Evolutionary conservation across 2,888 invertebrate genomes (phyloP), one percentile per base, ranked within the genome.

Genomic region (Shargacucullia verbasci): DNA sequence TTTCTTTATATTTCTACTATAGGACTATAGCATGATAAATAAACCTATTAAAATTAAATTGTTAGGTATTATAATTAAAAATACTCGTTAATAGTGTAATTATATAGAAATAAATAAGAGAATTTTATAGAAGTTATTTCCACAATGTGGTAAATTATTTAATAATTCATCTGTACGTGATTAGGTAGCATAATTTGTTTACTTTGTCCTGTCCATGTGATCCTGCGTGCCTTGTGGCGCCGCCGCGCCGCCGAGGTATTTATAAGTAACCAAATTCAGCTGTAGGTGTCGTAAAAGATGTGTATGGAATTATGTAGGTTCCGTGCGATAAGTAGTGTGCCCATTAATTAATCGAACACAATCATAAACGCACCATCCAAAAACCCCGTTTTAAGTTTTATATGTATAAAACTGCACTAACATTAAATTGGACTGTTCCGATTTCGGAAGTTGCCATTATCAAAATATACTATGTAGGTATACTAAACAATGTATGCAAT

Each of bases 11-110:
- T 4, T 20, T 20, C 20, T 20, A 20, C 20, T 20, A 20, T 20
- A 20, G 20, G 20, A n/a, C n/a, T n/a, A n/a, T 20, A 29, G 6
- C 7, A 39, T 33, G 41, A 14, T 31, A 11, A 50, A 61, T 35
- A 50, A 37, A 66, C n/a, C 50, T 33, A 66, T 68, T 57, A 62
- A 52, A 68, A 52, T 14, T 33, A 31, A 40, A 68, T 52, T 48
- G 40, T n/a, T n/a, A n/a, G n/a, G n/a, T n/a, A 62, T 44, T 25
- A n/a, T 57, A 25, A 68, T 62, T 62, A 52, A 34, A 40, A 29
- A 35, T n/a, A 37, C 15, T 29, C 43, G 25, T 13, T 15, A 48
- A 15, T 48, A 15, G 15, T 47, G 34, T 50, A 31, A 49, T 50
- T 67, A 57, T 37, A 59, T 41, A 20, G n/a, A 52, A 52, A 61